These are phyloP conservation scores for Spilosoma lubricipeda DNA, from an alignment of 2,888 invertebrate species.

Conservation along the genomic window DNA sequence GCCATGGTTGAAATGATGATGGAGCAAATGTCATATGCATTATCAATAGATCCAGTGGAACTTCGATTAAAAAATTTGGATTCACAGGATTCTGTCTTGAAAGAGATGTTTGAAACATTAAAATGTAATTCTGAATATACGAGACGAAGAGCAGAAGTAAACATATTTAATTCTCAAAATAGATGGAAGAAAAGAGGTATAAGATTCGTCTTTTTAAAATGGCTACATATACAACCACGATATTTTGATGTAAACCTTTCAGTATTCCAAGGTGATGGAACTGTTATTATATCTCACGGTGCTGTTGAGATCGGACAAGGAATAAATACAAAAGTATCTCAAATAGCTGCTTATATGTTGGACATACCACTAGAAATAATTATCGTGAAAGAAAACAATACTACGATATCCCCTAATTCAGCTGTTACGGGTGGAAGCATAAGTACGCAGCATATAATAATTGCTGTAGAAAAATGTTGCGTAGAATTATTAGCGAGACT, in stretches of 20 bases:
- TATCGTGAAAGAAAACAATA: constrained; percentile 40
- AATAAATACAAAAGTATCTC: constrained; percentile 90
- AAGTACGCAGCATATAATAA: constrained; percentile 87
- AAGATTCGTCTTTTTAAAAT: constrained; percentile 86
- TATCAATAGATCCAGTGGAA: constrained; percentile 84
- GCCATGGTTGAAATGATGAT: constrained; percentile 86
- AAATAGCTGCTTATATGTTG: constrained; percentile 74
- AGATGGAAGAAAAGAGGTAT: constrained; percentile 90
- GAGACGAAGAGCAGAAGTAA: constrained; percentile 74
- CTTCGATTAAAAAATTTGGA: constrained; percentile 76
- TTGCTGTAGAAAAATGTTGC: constrained; percentile 82
- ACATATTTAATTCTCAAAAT: constrained; percentile 87
- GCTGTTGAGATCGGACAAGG: constrained; percentile 91
- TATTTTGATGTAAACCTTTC: constrained; percentile 82
- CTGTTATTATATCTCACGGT: constrained; percentile 88
- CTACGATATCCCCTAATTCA: constrained; percentile 86
- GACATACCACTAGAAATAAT: constrained; percentile 38
- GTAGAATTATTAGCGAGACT: constrained; percentile 74
- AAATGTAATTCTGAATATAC: constrained; percentile 83
- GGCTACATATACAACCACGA: constrained; percentile 68
- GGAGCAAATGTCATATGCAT: constrained; percentile 86
- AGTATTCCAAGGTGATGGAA: constrained; percentile 88
- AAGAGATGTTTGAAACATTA: constrained; percentile 81
- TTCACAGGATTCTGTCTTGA: constrained; percentile 54
- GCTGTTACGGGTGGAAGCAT: constrained; percentile 88